Percentiles rank a stretch among this genome's conserved stretches.
Evolutionary conservation across 2,113 vertebrate species (phyloP).

Genomic region (Psettodes erumei): DNA sequence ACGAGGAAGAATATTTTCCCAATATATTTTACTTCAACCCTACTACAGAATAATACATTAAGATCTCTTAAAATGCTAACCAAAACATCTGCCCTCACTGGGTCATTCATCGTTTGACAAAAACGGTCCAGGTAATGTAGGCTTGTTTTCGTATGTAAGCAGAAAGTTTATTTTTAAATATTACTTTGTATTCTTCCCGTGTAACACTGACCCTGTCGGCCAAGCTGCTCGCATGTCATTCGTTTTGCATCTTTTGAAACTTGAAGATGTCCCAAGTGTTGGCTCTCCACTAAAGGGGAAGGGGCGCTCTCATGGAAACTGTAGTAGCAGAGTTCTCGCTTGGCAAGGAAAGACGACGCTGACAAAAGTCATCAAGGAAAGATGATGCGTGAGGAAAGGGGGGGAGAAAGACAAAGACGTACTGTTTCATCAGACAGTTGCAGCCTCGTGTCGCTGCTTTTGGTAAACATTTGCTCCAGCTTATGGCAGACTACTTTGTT

Average conservation of each 20-base stretch:
- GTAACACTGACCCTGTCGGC: background rate
- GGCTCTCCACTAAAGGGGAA: slow-evolving; percentile 32
- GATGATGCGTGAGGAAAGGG: background rate
- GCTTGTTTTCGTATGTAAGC: background rate
- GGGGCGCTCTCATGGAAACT: slow-evolving; percentile 37
- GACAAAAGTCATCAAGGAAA: background rate
- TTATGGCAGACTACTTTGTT: background rate
- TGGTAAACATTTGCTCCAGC: background rate
- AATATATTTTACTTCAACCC: background rate
- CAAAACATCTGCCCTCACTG: background rate
- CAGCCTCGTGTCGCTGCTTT: background rate
- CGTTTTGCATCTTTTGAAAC: background rate
- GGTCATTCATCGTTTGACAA: background rate
- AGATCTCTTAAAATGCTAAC: background rate
- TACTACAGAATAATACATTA: background rate
- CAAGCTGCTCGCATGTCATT: background rate
- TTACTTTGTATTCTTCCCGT: background rate
- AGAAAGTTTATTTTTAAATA: background rate
- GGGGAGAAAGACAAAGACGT: background rate
- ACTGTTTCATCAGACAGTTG: background rate
- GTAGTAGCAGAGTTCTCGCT: background rate
- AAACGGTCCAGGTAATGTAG: background rate
- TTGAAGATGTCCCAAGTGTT: background rate
- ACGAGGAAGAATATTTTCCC: background rate
- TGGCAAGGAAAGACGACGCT: background rate